Conservation (phyloP, 2,113 vertebrate genomes). For the Gavia stellata region DNA sequence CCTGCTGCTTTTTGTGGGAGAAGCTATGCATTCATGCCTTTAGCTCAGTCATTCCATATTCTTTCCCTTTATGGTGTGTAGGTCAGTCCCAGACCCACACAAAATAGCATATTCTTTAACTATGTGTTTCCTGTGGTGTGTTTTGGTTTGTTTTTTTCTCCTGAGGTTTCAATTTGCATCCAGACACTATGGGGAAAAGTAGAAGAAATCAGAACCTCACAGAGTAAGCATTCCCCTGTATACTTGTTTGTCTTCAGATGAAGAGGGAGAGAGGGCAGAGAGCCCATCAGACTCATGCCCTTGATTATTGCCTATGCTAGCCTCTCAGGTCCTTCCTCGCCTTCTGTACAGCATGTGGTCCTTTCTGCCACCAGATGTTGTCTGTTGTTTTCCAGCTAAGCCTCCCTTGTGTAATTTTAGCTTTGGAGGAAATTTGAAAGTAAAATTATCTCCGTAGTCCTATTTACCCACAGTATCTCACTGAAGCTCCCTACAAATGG, state of each 20-base stretch:
- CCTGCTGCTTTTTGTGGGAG: not conserved
- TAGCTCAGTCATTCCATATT: not conserved
- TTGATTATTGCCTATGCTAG: not conserved
- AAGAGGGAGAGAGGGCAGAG: not conserved
- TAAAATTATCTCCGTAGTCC: not conserved
- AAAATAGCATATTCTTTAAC: not conserved
- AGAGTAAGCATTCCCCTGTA: not conserved
- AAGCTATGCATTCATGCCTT: not conserved
- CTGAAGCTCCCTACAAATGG: conserved; percentile 24
- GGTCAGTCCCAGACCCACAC: not conserved
- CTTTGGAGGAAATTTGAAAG: conserved; percentile 42
- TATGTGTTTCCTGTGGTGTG: not conserved
- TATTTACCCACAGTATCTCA: not conserved
- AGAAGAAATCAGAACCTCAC: not conserved
- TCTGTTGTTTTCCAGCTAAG: not conserved
- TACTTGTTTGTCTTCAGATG: no score
- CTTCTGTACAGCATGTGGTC: not conserved
- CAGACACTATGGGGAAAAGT: not conserved
- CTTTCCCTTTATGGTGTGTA: not conserved
- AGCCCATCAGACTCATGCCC: no score
- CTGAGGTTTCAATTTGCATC: not conserved
- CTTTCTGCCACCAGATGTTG: not conserved
- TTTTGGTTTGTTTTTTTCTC: not conserved
- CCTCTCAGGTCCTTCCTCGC: not conserved
- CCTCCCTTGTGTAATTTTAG: conserved; percentile 17